Evolutionary conservation across 2,113 vertebrate genomes (phyloP).

Genomic region (Paratilapia polleni): DNA sequence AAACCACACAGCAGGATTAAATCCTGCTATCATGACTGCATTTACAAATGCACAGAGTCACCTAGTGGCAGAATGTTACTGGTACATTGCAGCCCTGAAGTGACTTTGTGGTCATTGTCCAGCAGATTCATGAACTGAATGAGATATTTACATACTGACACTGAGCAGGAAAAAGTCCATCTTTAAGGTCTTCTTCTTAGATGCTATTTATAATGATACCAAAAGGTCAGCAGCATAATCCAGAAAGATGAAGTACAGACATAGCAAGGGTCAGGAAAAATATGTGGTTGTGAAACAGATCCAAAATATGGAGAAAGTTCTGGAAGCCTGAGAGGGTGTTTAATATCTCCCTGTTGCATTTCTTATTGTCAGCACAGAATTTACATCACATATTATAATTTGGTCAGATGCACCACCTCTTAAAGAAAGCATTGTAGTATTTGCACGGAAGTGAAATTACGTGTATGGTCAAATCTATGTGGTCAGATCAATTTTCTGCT

Average conservation of each 20-base stretch:
- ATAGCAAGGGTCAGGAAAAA: conserved; percentile 20
- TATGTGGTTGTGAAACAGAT: conserved; percentile 48
- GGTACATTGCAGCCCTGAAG: not conserved
- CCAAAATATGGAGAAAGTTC: conserved; percentile 8
- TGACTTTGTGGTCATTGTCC: not conserved
- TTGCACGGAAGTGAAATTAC: no score
- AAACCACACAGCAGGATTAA: not conserved
- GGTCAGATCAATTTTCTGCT: not conserved
- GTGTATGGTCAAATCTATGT: no score
- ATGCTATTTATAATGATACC: conserved; percentile 19
- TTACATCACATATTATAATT: not conserved
- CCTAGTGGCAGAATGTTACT: conserved; percentile 35
- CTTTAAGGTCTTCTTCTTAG: conserved; percentile 3
- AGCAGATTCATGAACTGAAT: conserved; percentile 1
- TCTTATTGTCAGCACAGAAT: conserved; percentile 10
- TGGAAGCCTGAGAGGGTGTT: conserved; percentile 5
- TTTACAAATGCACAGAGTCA: conserved; percentile 32
- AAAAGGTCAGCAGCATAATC: conserved; percentile 20
- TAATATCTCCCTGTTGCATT: conserved; percentile 11
- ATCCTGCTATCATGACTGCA: not conserved
- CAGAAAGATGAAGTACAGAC: conserved; percentile 34
- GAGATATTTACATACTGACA: conserved; percentile 1
- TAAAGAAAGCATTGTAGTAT: not conserved
- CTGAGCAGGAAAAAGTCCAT: conserved; percentile 2
- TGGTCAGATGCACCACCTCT: conserved; percentile 7